These are phyloP conservation scores for Entosphenus tridentatus DNA, from an alignment of 2,113 vertebrate species.

Conservation along the genomic window DNA sequence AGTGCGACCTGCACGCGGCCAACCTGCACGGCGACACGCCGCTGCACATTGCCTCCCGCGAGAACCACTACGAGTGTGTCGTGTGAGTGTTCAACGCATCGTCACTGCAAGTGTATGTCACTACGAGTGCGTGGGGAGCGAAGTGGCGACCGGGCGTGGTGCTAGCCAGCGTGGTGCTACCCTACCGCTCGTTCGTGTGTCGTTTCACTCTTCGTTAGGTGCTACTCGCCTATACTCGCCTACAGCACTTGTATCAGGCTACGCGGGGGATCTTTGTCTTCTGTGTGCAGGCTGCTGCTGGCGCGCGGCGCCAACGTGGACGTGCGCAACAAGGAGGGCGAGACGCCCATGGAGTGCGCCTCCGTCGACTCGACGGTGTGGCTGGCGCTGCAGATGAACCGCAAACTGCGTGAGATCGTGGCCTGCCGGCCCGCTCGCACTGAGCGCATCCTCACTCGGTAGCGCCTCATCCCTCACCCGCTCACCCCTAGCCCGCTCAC, in stretches of 20 bases:
- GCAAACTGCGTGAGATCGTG: slow-evolving; percentile 48
- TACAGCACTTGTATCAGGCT: no score
- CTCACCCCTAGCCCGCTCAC: no score
- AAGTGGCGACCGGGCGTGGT: no score
- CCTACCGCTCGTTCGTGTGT: no score
- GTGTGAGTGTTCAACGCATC: slow-evolving; percentile 28
- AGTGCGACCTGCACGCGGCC: slow-evolving; percentile 42
- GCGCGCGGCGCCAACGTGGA: slow-evolving; percentile 61
- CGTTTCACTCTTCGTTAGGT: no score
- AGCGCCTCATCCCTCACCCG: neutral
- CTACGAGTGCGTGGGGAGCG: no score
- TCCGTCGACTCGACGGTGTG: slow-evolving; percentile 45
- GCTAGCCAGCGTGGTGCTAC: no score
- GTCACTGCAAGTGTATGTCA: no score
- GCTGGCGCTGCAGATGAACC: slow-evolving; percentile 65
- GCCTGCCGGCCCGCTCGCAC: slow-evolving; percentile 46
- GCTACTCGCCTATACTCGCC: no score
- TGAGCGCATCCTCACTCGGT: slow-evolving; percentile 62
- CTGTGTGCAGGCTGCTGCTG: slow-evolving; percentile 39
- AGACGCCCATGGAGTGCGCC: slow-evolving; percentile 45
- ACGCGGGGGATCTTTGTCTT: neutral
- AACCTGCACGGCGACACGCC: slow-evolving; percentile 67
- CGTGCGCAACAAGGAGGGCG: slow-evolving; percentile 52
- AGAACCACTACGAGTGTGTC: slow-evolving; percentile 52
- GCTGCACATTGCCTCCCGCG: slow-evolving; percentile 53